phyloP scores from a whole-genome alignment of 2,888 invertebrate genomes.

The Microchrysa polita region DNA sequence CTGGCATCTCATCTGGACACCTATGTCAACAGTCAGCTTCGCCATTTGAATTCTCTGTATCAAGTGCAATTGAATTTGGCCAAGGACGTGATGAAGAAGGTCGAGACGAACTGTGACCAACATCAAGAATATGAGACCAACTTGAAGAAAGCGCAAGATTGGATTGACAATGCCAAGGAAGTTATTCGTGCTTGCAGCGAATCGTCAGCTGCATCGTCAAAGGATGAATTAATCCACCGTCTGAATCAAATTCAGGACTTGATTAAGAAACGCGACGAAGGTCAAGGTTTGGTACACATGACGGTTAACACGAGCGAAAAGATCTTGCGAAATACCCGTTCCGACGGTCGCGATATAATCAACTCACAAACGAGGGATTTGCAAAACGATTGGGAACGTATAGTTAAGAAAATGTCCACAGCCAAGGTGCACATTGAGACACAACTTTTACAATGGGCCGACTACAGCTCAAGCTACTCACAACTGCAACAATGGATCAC shows the following conservation, averaged over 20 bases:
- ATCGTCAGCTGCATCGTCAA: conserved; percentile 78
- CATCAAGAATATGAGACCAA: conserved; percentile 84
- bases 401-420: conserved; percentile 90
- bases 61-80: conserved; percentile 89
- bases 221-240: conserved; percentile 83
- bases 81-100: conserved; percentile 89
- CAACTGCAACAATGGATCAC: conserved; percentile 95
- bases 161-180: conserved; percentile 89
- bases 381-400: conserved; percentile 90
- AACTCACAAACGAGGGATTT: conserved; percentile 88
- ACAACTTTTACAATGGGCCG: conserved; percentile 92
- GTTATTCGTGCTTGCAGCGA: conserved; percentile 83
- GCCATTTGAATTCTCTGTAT: conserved; percentile 86
- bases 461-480: conserved; percentile 92
- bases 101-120: conserved; percentile 87
- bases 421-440: conserved; percentile 92
- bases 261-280: conserved; percentile 83
- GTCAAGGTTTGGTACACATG: conserved; percentile 85
- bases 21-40: conserved; percentile 86
- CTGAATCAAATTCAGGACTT: conserved; percentile 83
- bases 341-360: conserved; percentile 88
- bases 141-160: conserved; percentile 78
- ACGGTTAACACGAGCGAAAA: conserved; percentile 92
- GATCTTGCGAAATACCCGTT: conserved; percentile 84
- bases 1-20: conserved; percentile 86